Conservation (phyloP, 2,113 vertebrate genomes). For the Nanorana parkeri region DNA sequence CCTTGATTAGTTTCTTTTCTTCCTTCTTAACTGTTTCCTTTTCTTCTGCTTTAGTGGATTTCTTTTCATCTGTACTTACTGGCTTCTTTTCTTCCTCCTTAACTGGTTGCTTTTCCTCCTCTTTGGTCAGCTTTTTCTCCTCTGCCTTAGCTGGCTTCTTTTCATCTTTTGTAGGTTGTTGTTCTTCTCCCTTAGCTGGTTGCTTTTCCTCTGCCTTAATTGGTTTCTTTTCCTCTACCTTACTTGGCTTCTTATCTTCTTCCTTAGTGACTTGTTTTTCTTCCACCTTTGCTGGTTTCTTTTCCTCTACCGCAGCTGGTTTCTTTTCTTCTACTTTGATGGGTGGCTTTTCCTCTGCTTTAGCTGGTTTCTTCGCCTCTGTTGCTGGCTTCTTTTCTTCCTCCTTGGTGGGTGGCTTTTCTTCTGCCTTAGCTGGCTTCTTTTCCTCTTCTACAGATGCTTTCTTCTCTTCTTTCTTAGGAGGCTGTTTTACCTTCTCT, state of each 20-base stretch:
- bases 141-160: slow-evolving; percentile 68
- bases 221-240: not conserved
- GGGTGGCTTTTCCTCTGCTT: slow-evolving; percentile 27
- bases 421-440: slow-evolving; percentile 17
- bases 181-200: slow-evolving; percentile 50
- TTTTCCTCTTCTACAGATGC: slow-evolving; percentile 31
- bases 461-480: not conserved
- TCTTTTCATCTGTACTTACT: slow-evolving; percentile 55
- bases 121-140: slow-evolving; percentile 63
- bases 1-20: slow-evolving; percentile 48
- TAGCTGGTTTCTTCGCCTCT: slow-evolving; percentile 12
- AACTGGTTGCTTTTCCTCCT: not conserved
- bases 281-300: slow-evolving; percentile 32
- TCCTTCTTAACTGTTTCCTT: slow-evolving; percentile 62
- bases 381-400: slow-evolving; percentile 57
- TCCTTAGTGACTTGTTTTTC: slow-evolving; percentile 23
- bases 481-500: slow-evolving; percentile 47
- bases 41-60: slow-evolving; percentile 55
- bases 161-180: slow-evolving; percentile 62
- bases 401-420: slow-evolving; percentile 32
- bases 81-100: slow-evolving; percentile 56
- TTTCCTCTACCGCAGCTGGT: slow-evolving; percentile 35
- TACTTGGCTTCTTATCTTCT: slow-evolving; percentile 66
- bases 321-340: slow-evolving; percentile 56
- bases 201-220: slow-evolving; percentile 20